These are phyloP conservation scores for Psittacula cyanocephala DNA, from an alignment of 2,113 vertebrate species.

Conservation along the genomic window DNA sequence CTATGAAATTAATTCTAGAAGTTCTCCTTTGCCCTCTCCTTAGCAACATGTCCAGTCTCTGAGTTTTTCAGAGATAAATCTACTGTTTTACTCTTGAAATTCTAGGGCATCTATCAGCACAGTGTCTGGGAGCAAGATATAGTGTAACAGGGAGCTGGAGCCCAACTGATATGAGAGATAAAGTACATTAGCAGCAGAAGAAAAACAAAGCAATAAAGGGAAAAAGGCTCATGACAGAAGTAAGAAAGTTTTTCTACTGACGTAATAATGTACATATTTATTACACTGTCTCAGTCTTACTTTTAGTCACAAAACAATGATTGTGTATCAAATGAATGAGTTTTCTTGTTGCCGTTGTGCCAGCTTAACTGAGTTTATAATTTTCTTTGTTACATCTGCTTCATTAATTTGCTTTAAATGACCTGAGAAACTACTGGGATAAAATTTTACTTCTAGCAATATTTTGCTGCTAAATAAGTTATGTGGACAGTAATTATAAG, in stretches of 20 bases:
- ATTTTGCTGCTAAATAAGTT: slow-evolving; percentile 6
- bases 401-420: slow-evolving; percentile 21
- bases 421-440: not conserved
- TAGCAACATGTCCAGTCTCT: not conserved
- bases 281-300: not conserved
- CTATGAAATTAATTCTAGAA: slow-evolving; percentile 4
- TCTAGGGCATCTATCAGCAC: not conserved
- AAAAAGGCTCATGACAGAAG: not conserved
- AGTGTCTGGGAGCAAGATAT: not conserved
- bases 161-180: not conserved
- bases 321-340: not conserved
- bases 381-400: slow-evolving; percentile 8
- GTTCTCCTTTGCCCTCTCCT: not conserved
- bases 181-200: not conserved
- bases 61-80: not conserved
- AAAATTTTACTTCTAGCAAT: not conserved
- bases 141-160: not conserved
- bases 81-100: not conserved
- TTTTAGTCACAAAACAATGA: not conserved
- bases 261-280: not conserved
- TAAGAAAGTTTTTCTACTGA: not conserved
- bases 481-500: not conserved
- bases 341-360: not conserved
- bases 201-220: not conserved
- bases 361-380: not conserved